Percentiles rank a stretch among this genome's conserved stretches.
Evolutionary conservation across 2,797 vertebrate genomes (phyloP).

Genomic region (Lemur catta): DNA sequence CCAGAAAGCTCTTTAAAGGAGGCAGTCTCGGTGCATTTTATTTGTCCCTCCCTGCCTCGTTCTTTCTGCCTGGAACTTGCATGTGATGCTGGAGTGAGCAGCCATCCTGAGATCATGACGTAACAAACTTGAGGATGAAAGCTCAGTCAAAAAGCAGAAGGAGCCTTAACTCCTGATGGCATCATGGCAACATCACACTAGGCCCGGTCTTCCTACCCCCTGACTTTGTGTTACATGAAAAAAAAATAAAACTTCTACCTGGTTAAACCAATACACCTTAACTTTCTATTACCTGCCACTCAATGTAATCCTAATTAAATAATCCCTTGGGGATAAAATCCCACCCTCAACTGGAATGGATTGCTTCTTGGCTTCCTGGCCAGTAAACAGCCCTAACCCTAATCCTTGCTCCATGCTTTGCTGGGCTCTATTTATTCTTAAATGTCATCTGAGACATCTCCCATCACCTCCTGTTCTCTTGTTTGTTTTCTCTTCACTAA

Average conservation of each 20-base stretch:
- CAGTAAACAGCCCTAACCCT: background rate
- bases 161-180: background rate
- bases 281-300: background rate
- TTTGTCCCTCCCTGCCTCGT: background rate
- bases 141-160: background rate
- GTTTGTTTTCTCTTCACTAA: background rate
- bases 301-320: background rate
- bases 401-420: background rate
- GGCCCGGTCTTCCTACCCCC: background rate
- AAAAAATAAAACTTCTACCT: background rate
- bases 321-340: background rate
- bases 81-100: background rate
- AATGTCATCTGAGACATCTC: background rate
- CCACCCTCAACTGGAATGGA: background rate
- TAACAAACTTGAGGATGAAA: background rate
- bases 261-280: background rate
- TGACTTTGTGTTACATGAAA: background rate
- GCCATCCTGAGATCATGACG: background rate
- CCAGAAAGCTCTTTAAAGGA: constrained; percentile 8
- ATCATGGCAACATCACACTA: background rate
- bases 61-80: background rate
- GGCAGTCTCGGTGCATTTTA: background rate
- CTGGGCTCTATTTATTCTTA: background rate
- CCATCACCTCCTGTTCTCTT: background rate
- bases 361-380: background rate